phyloP scores from a whole-genome alignment of 1,140 invertebrate species.

The Anastrepha obliqua region DNA sequence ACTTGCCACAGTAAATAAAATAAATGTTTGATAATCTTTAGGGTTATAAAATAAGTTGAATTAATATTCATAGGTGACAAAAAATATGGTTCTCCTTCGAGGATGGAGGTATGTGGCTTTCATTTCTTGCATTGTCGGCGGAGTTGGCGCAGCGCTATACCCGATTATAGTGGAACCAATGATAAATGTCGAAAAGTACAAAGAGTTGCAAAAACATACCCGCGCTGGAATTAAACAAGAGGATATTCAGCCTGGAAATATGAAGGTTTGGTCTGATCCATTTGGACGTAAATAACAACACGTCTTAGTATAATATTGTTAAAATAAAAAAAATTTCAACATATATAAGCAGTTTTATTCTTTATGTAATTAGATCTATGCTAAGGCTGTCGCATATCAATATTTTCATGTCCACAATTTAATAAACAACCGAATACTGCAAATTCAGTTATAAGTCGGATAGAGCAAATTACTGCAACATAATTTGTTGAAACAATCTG shows the following conservation, averaged over 20 bases:
- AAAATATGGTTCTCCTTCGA: constrained; percentile 58
- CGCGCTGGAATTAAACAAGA: constrained; percentile 55
- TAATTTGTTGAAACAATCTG: too few relatives aligned
- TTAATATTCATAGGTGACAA: too few relatives aligned
- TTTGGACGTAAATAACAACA: constrained; percentile 46
- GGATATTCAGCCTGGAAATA: constrained; percentile 55
- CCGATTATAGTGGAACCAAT: constrained; percentile 81
- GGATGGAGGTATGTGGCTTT: constrained; percentile 80
- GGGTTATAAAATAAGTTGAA: too few relatives aligned
- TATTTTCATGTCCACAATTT: background rate
- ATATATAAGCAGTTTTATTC: background rate
- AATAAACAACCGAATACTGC: too few relatives aligned
- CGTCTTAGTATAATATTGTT: background rate
- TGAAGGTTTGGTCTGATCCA: constrained; percentile 56
- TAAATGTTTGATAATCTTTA: too few relatives aligned
- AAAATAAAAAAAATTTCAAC: background rate
- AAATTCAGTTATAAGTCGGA: too few relatives aligned
- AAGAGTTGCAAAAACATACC: constrained; percentile 71
- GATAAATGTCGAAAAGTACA: constrained; percentile 80
- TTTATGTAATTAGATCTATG: background rate
- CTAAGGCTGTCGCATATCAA: background rate
- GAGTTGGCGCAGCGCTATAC: constrained; percentile 78
- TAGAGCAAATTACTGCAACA: too few relatives aligned
- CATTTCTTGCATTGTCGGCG: constrained; percentile 77
- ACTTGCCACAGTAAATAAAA: too few relatives aligned